Conservation (phyloP, 2,888 invertebrate species). For the Melinaea marsaeus region DNA sequence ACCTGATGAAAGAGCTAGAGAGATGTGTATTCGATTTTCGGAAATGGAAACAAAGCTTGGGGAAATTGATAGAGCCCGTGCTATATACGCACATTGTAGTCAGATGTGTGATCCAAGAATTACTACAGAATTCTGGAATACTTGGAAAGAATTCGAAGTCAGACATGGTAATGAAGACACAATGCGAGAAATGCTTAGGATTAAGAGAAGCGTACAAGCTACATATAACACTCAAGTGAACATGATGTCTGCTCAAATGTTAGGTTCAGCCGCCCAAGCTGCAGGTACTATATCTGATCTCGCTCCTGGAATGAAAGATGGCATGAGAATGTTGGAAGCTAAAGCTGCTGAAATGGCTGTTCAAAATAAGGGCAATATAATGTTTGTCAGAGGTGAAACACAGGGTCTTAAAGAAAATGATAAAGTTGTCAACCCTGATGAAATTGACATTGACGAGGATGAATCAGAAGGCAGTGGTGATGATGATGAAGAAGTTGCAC, state of each 20-base stretch:
- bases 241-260: conserved; percentile 99
- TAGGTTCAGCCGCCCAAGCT: conserved; percentile 84
- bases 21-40: conserved; percentile 97
- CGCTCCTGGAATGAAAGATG: conserved; percentile 87
- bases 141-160: conserved; percentile 99
- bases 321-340: conserved; percentile 92
- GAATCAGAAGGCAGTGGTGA: conserved; percentile 80
- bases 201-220: conserved; percentile 98
- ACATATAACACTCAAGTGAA: conserved; percentile 99
- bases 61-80: conserved; percentile 97
- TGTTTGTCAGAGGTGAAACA: conserved; percentile 93
- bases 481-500: conserved; percentile 80
- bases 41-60: conserved; percentile 99
- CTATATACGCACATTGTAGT: conserved; percentile 98
- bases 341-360: conserved; percentile 85
- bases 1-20: conserved; percentile 92
- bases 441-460: conserved; percentile 90
- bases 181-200: conserved; percentile 98
- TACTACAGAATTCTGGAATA: conserved; percentile 96
- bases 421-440: conserved; percentile 90
- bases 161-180: conserved; percentile 99
- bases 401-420: conserved; percentile 84
- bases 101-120: conserved; percentile 99
- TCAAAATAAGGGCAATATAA: conserved; percentile 80
- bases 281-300: conserved; percentile 84